Percentiles rank a stretch among this genome's conserved stretches.
Conservation (phyloP, 2,888 invertebrate species). For the Diachrysia chrysitis region DNA sequence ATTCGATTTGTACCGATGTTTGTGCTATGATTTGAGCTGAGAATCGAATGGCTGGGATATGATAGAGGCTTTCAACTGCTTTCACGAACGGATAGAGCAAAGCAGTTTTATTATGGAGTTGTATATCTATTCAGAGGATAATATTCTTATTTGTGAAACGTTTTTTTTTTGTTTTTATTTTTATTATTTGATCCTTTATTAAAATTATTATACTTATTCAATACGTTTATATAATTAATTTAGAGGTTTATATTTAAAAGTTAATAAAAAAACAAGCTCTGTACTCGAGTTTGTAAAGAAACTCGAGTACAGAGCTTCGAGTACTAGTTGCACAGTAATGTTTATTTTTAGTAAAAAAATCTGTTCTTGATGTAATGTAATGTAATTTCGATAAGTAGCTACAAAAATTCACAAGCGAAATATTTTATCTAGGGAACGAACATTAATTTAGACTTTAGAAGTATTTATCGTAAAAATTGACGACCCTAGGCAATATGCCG, state of each 20-base stretch:
- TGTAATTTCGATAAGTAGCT: background rate
- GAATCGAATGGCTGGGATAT: conserved; percentile 15
- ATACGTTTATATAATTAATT: too few species aligned
- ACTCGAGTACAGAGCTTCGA: too few species aligned
- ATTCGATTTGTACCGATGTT: conserved; percentile 44
- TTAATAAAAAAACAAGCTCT: too few species aligned
- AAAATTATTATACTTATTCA: too few species aligned
- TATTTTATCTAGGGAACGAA: conserved; percentile 23
- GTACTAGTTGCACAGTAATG: too few species aligned
- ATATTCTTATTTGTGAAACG: background rate
- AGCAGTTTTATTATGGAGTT: background rate
- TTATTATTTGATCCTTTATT: too few species aligned
- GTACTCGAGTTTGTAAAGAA: too few species aligned
- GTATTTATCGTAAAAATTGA: conserved; percentile 40
- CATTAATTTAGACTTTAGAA: conserved; percentile 32
- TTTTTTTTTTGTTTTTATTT: too few species aligned
- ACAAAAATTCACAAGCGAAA: conserved; percentile 1
- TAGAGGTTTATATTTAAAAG: too few species aligned
- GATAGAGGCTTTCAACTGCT: background rate
- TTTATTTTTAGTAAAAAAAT: too few species aligned
- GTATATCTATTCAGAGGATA: background rate
- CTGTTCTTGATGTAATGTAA: background rate
- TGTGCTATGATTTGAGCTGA: conserved; percentile 18
- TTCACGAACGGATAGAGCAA: background rate
- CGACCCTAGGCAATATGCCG: conserved; percentile 24